Conservation (phyloP, 2,888 invertebrate genomes). For the Cetonia aurata region DNA sequence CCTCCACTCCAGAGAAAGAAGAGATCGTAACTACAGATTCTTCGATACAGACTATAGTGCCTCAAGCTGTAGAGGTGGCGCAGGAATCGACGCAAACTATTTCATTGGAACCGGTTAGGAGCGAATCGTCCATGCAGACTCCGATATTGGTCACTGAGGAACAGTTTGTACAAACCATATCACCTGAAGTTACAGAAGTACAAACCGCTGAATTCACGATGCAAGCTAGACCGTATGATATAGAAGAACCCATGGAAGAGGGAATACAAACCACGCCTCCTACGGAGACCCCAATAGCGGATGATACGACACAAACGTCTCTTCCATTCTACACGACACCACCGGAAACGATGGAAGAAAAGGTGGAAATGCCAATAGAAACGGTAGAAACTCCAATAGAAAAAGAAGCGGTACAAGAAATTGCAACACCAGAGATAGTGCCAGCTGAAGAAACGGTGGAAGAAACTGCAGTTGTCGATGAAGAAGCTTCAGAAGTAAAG, state of each 20-base stretch:
- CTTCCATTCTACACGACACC: slow-evolving; percentile 42
- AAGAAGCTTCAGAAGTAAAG: background rate
- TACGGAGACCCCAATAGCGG: slow-evolving; percentile 54
- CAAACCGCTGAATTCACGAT: slow-evolving; percentile 56
- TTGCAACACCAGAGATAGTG: slow-evolving; percentile 21
- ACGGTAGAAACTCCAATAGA: slow-evolving; percentile 13
- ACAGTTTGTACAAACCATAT: slow-evolving; percentile 65
- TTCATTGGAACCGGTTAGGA: slow-evolving; percentile 56
- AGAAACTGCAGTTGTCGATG: background rate
- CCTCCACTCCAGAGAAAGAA: slow-evolving; percentile 55
- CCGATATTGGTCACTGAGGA: slow-evolving; percentile 58
- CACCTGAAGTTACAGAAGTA: slow-evolving; percentile 59
- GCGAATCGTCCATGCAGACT: slow-evolving; percentile 64
- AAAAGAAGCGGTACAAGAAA: slow-evolving; percentile 1
- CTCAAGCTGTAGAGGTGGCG: slow-evolving; percentile 57
- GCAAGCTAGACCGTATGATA: slow-evolving; percentile 55
- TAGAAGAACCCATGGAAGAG: slow-evolving; percentile 54
- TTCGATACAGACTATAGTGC: slow-evolving; percentile 66
- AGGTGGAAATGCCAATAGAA: slow-evolving; percentile 1
- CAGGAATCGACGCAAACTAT: slow-evolving; percentile 62
- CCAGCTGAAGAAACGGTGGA: slow-evolving; percentile 21
- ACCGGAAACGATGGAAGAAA: slow-evolving; percentile 18
- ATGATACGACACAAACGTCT: slow-evolving; percentile 54
- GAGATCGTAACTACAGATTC: slow-evolving; percentile 62
- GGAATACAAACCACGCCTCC: slow-evolving; percentile 72